These are phyloP conservation scores for Brachyalestes nurse DNA, from an alignment of 2,797 vertebrate genomes.

Conservation along the genomic window DNA sequence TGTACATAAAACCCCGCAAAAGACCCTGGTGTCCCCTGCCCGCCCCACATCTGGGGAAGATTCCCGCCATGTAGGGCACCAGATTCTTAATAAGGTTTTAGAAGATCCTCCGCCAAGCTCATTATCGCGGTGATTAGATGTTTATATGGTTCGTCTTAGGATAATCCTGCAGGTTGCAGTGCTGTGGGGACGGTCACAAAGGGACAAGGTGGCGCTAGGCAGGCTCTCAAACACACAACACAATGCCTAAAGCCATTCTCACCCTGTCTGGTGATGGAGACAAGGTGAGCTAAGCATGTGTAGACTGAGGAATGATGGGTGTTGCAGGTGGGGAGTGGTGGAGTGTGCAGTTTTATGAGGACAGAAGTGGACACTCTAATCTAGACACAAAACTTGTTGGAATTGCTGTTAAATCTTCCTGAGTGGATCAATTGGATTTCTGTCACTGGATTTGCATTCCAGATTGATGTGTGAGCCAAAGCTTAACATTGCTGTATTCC, in stretches of 20 bases:
- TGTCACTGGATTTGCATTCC: conserved; percentile 34
- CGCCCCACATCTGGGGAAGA: conserved; percentile 8
- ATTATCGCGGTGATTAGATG: conserved; percentile 81
- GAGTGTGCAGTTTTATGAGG: not conserved
- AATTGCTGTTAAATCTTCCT: conserved; percentile 39
- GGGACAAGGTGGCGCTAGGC: not conserved
- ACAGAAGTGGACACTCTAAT: conserved; percentile 19
- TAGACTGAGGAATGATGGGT: conserved; percentile 16
- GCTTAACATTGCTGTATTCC: conserved; percentile 15
- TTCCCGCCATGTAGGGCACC: conserved; percentile 6
- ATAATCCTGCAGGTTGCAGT: conserved; percentile 66
- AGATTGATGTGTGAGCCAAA: conserved; percentile 44
- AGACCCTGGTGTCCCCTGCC: conserved; percentile 14
- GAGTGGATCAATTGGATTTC: conserved; percentile 54
- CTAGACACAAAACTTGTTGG: conserved; percentile 26
- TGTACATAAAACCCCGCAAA: too few species aligned
- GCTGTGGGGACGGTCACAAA: not conserved
- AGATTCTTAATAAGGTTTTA: conserved; percentile 56
- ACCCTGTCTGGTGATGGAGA: conserved; percentile 6
- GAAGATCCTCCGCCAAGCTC: conserved; percentile 61
- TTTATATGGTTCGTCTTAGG: conserved; percentile 78
- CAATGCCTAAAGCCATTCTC: conserved; percentile 17
- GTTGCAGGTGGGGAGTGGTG: not conserved
- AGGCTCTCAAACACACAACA: not conserved
- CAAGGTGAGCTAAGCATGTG: conserved; percentile 32